Evolutionary conservation across 2,888 invertebrate genomes (phyloP), one percentile per base, ranked within the genome.

Genomic region (Euplexia lucipara): DNA sequence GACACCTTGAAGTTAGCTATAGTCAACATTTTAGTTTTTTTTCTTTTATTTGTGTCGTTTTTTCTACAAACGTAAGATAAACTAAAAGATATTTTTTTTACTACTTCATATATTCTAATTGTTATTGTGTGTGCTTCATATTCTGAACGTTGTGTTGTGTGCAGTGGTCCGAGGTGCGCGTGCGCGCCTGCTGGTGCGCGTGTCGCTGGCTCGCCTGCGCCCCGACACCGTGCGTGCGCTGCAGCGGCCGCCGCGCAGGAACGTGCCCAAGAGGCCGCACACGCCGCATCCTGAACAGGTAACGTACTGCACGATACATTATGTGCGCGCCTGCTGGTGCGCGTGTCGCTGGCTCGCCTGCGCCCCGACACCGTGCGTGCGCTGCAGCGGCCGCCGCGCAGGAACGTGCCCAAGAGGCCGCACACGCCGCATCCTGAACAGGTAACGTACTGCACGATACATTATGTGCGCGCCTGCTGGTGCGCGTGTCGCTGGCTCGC

Each of bases 131-230:
- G 14, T 35, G 22, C 16, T 3, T 0, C n/a, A 1, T 0, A 5
- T n/a, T 0, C n/a, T n/a, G n/a, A n/a, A n/a, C n/a, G n/a, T n/a
- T n/a, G n/a, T n/a, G n/a, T n/a, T n/a, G n/a, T n/a, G n/a, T n/a
- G 0, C 51, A 79, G 70, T 74, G 75, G 2, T 83, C 88, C 8
- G 6, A 0, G 10, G 51, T 0, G 0, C 41, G 0, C 79, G 87
- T 16, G 30, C 79, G 9, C 90, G 91, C 2, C 60, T 93, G 69
- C n/a, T 90, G 58, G 93, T 95, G 69, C 90, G 90, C 63, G 75
- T 95, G 41, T 85, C 93, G 72, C 88, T 94, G 83, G 52, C 84
- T 10, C 90, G 94, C 0, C 90, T 95, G 81, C 90, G 90, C 60
- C 78, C 84, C 16, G 92, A 79, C 71, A 90, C 87, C 34, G 81